Evolutionary conservation across 2,888 invertebrate genomes (phyloP).

Genomic region (Mythimna impura): DNA sequence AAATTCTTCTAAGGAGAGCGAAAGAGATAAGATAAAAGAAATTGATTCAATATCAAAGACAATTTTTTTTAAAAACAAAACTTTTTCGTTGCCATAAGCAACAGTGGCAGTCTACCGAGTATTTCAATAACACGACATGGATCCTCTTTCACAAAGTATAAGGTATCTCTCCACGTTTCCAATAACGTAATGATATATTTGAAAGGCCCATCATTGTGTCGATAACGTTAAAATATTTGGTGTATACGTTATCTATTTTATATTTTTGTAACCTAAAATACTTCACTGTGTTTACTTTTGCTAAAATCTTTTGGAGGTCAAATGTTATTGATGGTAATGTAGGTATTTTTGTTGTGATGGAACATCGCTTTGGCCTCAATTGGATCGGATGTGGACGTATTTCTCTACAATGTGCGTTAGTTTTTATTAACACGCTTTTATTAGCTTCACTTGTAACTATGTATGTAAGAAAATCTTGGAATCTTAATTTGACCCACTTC

Average conservation of each 20-base stretch:
- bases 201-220: neutral
- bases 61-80: too few relatives aligned
- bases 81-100: too few relatives aligned
- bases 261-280: conserved; percentile 23
- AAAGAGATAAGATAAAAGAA: too few relatives aligned
- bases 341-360: neutral
- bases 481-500: too few relatives aligned
- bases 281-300: conserved; percentile 32
- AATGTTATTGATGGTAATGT: neutral
- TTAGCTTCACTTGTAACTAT: too few relatives aligned
- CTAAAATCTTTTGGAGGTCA: neutral
- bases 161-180: conserved; percentile 16
- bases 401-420: too few relatives aligned
- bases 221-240: conserved; percentile 28
- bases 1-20: too few relatives aligned
- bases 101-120: neutral
- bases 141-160: conserved; percentile 26
- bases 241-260: conserved; percentile 6
- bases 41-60: too few relatives aligned
- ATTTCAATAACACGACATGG: conserved; percentile 15
- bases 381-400: too few relatives aligned
- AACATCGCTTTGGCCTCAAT: neutral
- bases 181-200: conserved; percentile 37
- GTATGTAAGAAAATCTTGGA: too few relatives aligned
- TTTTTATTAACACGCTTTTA: too few relatives aligned